A percentile compares a stretch with the other conserved stretches of the same genome.
phyloP scores from a whole-genome alignment of 1,140 invertebrate genomes.

The Zaprionus vittiger region DNA sequence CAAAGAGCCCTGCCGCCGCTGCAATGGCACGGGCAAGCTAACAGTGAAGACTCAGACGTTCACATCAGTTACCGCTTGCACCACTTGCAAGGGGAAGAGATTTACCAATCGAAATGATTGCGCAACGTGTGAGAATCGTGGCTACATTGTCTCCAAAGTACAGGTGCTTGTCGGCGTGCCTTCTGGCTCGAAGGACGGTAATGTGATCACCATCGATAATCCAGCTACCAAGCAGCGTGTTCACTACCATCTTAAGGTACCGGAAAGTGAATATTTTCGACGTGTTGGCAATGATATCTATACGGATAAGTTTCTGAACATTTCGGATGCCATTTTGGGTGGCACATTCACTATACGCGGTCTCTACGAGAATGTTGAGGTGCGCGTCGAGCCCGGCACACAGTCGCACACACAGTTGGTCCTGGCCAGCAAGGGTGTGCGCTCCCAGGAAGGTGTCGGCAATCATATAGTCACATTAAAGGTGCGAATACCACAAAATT shows the following conservation, averaged over 20 bases:
- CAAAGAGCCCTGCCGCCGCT: conserved; percentile 73
- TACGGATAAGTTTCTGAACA: conserved; percentile 68
- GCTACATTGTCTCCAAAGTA: conserved; percentile 55
- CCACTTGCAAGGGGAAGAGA: conserved; percentile 71
- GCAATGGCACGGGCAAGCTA: conserved; percentile 70
- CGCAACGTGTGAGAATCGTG: conserved; percentile 68
- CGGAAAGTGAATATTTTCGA: conserved; percentile 64
- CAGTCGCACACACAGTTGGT: conserved; percentile 69
- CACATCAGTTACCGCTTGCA: conserved; percentile 48
- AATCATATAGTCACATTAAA: conserved; percentile 73
- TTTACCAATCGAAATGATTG: conserved; percentile 76
- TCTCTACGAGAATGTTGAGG: conserved; percentile 66
- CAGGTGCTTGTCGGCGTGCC: conserved; percentile 66
- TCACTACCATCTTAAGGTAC: conserved; percentile 61
- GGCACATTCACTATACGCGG: conserved; percentile 67
- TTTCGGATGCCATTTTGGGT: conserved; percentile 73
- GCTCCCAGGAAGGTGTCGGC: conserved; percentile 50
- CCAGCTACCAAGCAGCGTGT: conserved; percentile 67
- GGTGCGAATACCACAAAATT: conserved; percentile 65
- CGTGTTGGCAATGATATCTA: conserved; percentile 71
- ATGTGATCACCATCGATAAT: conserved; percentile 66
- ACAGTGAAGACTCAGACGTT: conserved; percentile 63
- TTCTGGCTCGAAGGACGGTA: conserved; percentile 67
- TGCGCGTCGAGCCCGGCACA: conserved; percentile 69
- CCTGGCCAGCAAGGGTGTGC: conserved; percentile 68